Conservation (phyloP, 1,140 invertebrate species). For the Babylonia areolata region DNA sequence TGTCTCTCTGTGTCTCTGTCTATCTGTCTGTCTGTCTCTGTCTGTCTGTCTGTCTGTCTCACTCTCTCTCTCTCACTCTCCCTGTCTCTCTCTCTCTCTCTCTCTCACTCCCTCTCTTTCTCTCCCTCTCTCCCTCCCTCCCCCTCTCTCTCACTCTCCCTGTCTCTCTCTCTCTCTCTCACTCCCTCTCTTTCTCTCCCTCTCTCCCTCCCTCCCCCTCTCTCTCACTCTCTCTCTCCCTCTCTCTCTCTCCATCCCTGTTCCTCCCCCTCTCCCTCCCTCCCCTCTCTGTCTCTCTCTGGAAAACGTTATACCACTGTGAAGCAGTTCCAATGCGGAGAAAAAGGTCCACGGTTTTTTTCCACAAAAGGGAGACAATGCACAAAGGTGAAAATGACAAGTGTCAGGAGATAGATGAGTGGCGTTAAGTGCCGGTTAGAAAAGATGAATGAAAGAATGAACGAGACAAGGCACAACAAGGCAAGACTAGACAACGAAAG, state of each 20-base stretch:
- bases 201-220: neutral
- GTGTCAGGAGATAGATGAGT: no score
- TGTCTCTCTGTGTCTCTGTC: neutral
- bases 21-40: neutral
- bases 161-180: neutral
- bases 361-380: no score
- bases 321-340: no score
- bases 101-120: neutral
- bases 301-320: no score
- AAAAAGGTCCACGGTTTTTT: no score
- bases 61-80: neutral
- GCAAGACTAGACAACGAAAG: no score
- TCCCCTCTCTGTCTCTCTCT: no score
- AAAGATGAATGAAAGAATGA: no score
- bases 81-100: neutral
- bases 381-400: no score
- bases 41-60: neutral
- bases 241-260: neutral
- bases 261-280: neutral
- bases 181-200: neutral
- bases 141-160: neutral
- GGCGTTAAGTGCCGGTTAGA: no score
- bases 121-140: neutral
- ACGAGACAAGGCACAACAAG: no score
- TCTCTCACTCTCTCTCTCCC: neutral